Evolutionary conservation across 2,113 vertebrate species (phyloP).

Genomic region (Phylloscopus trochilus): DNA sequence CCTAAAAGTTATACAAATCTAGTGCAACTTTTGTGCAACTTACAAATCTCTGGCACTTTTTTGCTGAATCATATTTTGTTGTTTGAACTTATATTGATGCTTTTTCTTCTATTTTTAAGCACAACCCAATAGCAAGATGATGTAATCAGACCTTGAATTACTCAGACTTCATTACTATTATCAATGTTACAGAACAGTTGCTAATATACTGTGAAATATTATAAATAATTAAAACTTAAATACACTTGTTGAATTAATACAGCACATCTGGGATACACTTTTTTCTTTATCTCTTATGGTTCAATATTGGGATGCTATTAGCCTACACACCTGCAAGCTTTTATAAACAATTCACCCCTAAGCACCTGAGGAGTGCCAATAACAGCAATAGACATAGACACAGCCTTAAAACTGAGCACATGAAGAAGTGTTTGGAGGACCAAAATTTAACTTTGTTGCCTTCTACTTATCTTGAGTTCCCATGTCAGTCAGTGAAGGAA

Average conservation of each 20-base stretch:
- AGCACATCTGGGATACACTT: neutral
- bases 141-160: conserved; percentile 1
- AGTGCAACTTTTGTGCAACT: no score
- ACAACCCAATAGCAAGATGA: neutral
- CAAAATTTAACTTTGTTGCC: neutral
- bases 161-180: conserved; percentile 6
- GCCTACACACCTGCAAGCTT: neutral
- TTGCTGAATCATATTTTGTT: neutral
- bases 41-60: no score
- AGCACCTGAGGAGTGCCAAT: neutral
- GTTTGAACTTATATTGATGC: neutral
- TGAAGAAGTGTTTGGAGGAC: neutral
- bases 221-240: conserved; percentile 40
- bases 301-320: neutral
- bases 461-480: neutral
- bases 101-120: neutral
- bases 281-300: neutral
- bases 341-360: neutral
- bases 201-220: conserved; percentile 13
- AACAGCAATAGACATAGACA: neutral
- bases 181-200: neutral
- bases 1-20: neutral
- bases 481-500: neutral
- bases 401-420: neutral
- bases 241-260: conserved; percentile 13